Conservation (phyloP, 2,113 vertebrate genomes). For the Pollimyrus isidori region DNA sequence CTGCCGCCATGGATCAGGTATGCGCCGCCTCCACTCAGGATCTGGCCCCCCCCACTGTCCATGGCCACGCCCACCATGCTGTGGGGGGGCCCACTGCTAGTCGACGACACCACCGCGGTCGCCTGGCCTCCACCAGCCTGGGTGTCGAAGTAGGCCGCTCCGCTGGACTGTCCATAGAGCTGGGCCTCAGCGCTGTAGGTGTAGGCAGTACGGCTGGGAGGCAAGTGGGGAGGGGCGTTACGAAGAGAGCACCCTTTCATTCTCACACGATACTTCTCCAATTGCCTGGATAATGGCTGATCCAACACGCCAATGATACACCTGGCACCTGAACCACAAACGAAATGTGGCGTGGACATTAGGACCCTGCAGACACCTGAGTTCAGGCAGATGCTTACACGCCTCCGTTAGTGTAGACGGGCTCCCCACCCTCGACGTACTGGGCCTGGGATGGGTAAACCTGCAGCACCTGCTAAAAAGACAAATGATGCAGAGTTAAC, state of each 20-base stretch:
- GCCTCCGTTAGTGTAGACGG: constrained; percentile 87
- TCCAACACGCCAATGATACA: not conserved
- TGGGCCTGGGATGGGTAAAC: constrained; percentile 89
- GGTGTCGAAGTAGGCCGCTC: constrained; percentile 80
- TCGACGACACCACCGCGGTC: constrained; percentile 83
- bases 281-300: not conserved
- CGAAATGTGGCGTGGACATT: not conserved
- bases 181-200: constrained; percentile 86
- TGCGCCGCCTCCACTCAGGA: constrained; percentile 81
- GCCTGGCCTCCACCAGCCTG: constrained; percentile 77
- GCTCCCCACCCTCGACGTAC: constrained; percentile 86
- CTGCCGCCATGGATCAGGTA: constrained; percentile 85
- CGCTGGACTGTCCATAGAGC: constrained; percentile 73
- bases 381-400: constrained; percentile 66
- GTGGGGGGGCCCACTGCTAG: constrained; percentile 75
- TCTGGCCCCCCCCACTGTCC: constrained; percentile 84
- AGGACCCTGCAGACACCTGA: not conserved
- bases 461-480: constrained; percentile 66
- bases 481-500: not conserved
- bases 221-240: constrained; percentile 14
- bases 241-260: not conserved
- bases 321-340: not conserved
- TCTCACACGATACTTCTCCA: not conserved
- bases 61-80: constrained; percentile 94
- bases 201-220: constrained; percentile 77